A percentile compares a stretch with the other conserved stretches of the same genome.
These are phyloP conservation scores for Trichopoda pennipes DNA, from an alignment of 2,888 invertebrate species.

Conservation along the genomic window DNA sequence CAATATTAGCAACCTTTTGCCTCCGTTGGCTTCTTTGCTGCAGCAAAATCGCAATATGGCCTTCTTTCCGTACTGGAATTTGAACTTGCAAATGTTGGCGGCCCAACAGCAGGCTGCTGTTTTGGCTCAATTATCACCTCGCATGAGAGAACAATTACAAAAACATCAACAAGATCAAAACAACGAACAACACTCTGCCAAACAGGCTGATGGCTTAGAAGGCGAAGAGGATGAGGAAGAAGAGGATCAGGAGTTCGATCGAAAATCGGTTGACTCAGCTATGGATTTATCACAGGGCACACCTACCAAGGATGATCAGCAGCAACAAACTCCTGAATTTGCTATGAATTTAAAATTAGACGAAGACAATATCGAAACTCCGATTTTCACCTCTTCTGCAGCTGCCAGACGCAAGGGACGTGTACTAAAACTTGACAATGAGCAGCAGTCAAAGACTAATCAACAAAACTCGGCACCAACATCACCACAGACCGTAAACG, in stretches of 20 bases:
- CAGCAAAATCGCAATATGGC: slow-evolving; percentile 78
- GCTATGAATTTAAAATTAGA: slow-evolving; percentile 75
- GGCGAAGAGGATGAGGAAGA: slow-evolving; percentile 70
- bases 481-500: slow-evolving; percentile 77
- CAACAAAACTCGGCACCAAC: slow-evolving; percentile 67
- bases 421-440: slow-evolving; percentile 88
- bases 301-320: slow-evolving; percentile 74
- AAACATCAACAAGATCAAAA: slow-evolving; percentile 71
- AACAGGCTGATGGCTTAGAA: slow-evolving; percentile 66
- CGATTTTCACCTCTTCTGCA: slow-evolving; percentile 73
- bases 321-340: slow-evolving; percentile 61
- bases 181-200: slow-evolving; percentile 46
- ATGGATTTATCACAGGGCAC: slow-evolving; percentile 80
- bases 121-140: slow-evolving; percentile 78
- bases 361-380: slow-evolving; percentile 74
- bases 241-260: slow-evolving; percentile 71
- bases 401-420: slow-evolving; percentile 89
- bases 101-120: slow-evolving; percentile 80
- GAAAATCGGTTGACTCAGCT: slow-evolving; percentile 77
- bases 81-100: slow-evolving; percentile 80
- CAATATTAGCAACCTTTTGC: slow-evolving; percentile 72
- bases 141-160: slow-evolving; percentile 74
- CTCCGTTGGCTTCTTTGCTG: slow-evolving; percentile 77
- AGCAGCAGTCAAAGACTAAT: slow-evolving; percentile 73
- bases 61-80: slow-evolving; percentile 80